phyloP scores from a whole-genome alignment of 1,140 invertebrate genomes.

The Anastrepha obliqua region DNA sequence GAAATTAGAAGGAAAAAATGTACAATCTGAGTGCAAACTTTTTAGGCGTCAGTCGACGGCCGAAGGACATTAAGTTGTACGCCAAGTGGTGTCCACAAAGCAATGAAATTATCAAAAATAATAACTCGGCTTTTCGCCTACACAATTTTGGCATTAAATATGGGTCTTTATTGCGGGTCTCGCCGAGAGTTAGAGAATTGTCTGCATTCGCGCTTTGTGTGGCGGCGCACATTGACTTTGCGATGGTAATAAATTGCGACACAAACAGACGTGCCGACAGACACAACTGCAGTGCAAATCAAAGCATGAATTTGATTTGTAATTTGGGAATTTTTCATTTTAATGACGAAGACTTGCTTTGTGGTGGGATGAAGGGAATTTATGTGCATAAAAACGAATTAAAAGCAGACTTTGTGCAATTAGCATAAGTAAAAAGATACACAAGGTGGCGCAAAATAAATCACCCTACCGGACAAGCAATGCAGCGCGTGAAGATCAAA shows the following conservation, averaged over 20 bases:
- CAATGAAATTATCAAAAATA: conserved; percentile 52
- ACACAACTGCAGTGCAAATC: conserved; percentile 41
- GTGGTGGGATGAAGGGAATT: too few relatives aligned
- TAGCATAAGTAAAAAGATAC: too few relatives aligned
- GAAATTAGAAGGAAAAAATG: conserved; percentile 19
- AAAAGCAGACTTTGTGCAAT: too few relatives aligned
- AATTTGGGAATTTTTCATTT: conserved; percentile 49
- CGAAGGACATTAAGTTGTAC: conserved; percentile 30
- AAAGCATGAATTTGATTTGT: conserved; percentile 49
- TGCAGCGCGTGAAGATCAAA: too few relatives aligned
- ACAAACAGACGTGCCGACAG: conserved; percentile 15
- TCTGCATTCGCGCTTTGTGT: conserved; percentile 35
- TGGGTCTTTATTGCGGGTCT: neutral
- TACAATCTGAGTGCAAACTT: conserved; percentile 8
- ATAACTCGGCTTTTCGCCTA: conserved; percentile 41
- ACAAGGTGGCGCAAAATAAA: too few relatives aligned
- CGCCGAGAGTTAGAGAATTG: neutral
- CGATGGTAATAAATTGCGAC: conserved; percentile 52
- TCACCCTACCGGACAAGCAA: too few relatives aligned
- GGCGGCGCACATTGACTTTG: neutral
- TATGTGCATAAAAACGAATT: too few relatives aligned
- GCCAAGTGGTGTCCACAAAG: conserved; percentile 16
- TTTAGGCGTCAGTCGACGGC: conserved; percentile 34
- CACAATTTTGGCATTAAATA: conserved; percentile 4
- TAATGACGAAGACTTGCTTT: neutral